These are phyloP conservation scores for Zaprionus inermis DNA, from an alignment of 1,140 invertebrate genomes.

Conservation along the genomic window DNA sequence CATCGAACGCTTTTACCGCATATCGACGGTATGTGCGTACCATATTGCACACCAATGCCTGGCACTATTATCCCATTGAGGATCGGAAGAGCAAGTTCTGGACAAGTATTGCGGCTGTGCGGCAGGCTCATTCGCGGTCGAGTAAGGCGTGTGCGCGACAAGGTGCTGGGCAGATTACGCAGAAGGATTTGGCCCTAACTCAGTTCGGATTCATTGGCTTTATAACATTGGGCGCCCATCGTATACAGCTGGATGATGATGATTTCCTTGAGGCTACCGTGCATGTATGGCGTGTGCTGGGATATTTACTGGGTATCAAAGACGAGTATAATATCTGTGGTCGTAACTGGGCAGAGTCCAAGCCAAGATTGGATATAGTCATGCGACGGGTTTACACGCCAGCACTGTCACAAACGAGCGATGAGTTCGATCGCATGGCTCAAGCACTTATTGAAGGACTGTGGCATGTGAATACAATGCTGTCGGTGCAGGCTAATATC, in stretches of 20 bases:
- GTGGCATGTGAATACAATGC: slow-evolving; percentile 74
- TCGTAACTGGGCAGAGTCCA: slow-evolving; percentile 66
- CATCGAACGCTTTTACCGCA: slow-evolving; percentile 87
- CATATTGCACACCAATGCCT: slow-evolving; percentile 88
- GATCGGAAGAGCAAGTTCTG: slow-evolving; percentile 83
- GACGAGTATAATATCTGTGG: slow-evolving; percentile 86
- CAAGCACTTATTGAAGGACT: slow-evolving; percentile 69
- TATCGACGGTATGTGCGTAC: slow-evolving; percentile 92
- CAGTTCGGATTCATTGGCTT: slow-evolving; percentile 95
- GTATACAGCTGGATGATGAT: slow-evolving; percentile 87
- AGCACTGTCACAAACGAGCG: slow-evolving; percentile 55
- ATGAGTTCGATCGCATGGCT: slow-evolving; percentile 73
- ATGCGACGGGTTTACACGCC: slow-evolving; percentile 71
- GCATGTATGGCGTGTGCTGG: slow-evolving; percentile 94
- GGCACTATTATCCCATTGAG: slow-evolving; percentile 88
- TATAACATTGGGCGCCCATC: slow-evolving; percentile 87
- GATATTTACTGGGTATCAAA: slow-evolving; percentile 91
- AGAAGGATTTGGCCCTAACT: slow-evolving; percentile 93
- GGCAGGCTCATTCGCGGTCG: slow-evolving; percentile 87
- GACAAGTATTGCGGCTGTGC: slow-evolving; percentile 88
- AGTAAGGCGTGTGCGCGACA: slow-evolving; percentile 84
- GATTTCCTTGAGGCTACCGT: slow-evolving; percentile 90
- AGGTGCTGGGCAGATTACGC: slow-evolving; percentile 85
- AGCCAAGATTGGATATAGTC: slow-evolving; percentile 66
- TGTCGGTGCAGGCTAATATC: slow-evolving; percentile 66